Evolutionary conservation across 2,113 vertebrate genomes (phyloP).

Genomic region (Indri indri): DNA sequence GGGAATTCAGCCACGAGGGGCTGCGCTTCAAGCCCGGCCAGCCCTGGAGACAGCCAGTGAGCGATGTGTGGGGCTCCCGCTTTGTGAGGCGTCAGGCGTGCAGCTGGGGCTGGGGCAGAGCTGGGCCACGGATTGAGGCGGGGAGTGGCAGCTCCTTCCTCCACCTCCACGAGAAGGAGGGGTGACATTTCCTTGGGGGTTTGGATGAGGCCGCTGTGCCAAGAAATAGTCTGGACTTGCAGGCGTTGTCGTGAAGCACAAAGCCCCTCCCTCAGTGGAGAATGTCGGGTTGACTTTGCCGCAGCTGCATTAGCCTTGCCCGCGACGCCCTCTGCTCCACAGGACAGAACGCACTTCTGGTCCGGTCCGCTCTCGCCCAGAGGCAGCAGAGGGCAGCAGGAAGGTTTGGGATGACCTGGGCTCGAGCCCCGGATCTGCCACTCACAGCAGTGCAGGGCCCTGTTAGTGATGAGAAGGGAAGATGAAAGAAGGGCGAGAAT

Average conservation of each 20-base stretch:
- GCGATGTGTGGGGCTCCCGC: background rate
- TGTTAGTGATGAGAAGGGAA: background rate
- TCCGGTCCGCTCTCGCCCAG: background rate
- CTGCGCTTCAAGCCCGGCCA: background rate
- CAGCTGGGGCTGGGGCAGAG: background rate
- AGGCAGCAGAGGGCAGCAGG: background rate
- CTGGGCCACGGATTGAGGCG: background rate
- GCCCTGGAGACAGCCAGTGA: background rate
- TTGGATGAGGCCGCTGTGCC: no score
- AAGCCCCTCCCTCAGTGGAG: background rate
- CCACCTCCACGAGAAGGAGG: background rate
- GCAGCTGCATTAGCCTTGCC: background rate
- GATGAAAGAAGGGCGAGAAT: background rate
- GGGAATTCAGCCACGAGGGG: background rate
- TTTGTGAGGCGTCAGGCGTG: fast-evolving
- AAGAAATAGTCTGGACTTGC: background rate
- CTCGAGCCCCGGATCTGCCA: background rate
- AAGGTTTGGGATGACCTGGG: background rate
- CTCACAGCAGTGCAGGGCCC: background rate
- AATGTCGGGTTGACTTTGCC: background rate
- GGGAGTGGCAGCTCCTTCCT: background rate
- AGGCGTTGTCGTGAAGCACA: background rate
- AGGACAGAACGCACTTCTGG: background rate
- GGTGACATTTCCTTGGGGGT: background rate
- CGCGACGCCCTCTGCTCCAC: background rate